Percentiles rank a stretch among this genome's conserved stretches.
phyloP scores from a whole-genome alignment of 2,888 invertebrate genomes.

The Gymnosoma rotundatum region DNA sequence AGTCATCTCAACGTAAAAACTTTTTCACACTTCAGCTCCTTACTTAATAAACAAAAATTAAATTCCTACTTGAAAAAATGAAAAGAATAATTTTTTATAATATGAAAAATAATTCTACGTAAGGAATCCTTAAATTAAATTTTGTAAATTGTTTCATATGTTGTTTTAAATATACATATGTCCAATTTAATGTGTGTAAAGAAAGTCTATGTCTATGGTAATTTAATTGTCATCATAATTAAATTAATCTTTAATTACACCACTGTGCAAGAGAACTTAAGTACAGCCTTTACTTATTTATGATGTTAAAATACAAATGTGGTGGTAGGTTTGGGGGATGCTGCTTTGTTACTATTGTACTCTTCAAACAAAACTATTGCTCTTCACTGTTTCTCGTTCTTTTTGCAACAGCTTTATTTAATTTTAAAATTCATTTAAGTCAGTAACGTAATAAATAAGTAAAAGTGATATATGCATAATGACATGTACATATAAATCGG shows the following conservation, averaged over 20 bases:
- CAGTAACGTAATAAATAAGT: too few species aligned
- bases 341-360: conserved; percentile 3
- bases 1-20: too few species aligned
- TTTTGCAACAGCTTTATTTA: background rate
- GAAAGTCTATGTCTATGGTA: background rate
- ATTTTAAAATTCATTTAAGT: too few species aligned
- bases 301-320: conserved; percentile 42
- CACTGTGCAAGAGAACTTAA: conserved; percentile 44
- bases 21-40: too few species aligned
- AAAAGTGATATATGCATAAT: too few species aligned
- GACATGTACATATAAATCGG: too few species aligned
- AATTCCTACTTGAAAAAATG: background rate
- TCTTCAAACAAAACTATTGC: background rate
- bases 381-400: background rate
- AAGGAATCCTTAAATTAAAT: background rate
- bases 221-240: conserved; percentile 30
- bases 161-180: too few species aligned
- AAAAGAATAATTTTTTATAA: background rate
- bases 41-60: background rate
- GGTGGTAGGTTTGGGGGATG: conserved; percentile 7
- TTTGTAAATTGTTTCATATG: background rate
- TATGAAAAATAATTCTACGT: too few species aligned
- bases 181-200: background rate
- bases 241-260: conserved; percentile 40
- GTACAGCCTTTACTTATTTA: conserved; percentile 24